Conservation (phyloP, 1,140 invertebrate genomes). For the Drosophila pseudoananassae region DNA sequence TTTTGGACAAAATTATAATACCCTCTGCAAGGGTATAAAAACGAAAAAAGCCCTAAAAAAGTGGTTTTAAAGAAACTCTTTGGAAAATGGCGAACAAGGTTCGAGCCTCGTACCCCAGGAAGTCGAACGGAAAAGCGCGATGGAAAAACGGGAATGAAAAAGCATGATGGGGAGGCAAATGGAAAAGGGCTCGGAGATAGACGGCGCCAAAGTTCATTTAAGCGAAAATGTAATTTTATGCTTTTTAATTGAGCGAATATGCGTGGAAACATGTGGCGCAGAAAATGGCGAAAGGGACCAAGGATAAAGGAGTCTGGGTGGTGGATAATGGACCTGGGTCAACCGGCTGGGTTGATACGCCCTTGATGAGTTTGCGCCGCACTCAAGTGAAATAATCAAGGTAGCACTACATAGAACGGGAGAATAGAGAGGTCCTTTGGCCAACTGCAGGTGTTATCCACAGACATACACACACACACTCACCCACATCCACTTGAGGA, state of each 20-base stretch:
- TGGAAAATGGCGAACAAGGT: conserved; percentile 8
- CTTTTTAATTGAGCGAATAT: conserved; percentile 82
- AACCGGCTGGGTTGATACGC: conserved; percentile 13
- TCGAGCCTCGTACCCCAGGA: conserved; percentile 12
- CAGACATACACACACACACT: neutral
- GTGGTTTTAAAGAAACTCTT: neutral
- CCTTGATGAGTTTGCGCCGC: conserved; percentile 77
- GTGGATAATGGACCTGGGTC: conserved; percentile 38
- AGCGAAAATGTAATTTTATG: conserved; percentile 82
- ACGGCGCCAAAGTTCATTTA: conserved; percentile 65
- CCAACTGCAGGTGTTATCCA: conserved; percentile 32
- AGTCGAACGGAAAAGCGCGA: neutral
- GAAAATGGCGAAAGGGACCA: conserved; percentile 23
- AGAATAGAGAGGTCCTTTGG: conserved; percentile 16
- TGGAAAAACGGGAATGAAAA: neutral
- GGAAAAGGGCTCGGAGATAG: conserved; percentile 5
- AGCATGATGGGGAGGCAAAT: conserved; percentile 1
- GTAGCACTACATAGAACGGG: conserved; percentile 37
- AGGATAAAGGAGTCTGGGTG: conserved; percentile 12
- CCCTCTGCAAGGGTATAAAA: too few relatives aligned
- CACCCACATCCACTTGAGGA: too few relatives aligned
- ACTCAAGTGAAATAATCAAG: conserved; percentile 76
- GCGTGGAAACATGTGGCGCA: conserved; percentile 68
- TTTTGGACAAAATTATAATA: too few relatives aligned
- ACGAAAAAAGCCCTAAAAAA: conserved; percentile 4